Conservation (phyloP, 2,797 vertebrate genomes). For the Pangasius mekongensis region DNA sequence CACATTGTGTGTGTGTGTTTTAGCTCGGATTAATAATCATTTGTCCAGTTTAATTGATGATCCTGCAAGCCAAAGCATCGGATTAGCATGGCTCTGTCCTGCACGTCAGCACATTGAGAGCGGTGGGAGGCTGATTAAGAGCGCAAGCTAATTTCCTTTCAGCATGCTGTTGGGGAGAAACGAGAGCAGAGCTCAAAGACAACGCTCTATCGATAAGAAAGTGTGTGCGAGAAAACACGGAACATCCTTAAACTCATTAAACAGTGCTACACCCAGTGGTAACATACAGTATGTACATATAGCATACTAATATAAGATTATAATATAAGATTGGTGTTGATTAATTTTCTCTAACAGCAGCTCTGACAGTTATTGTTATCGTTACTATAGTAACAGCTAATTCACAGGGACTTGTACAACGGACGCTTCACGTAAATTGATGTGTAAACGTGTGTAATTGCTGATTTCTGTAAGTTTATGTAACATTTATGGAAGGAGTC, state of each 20-base stretch:
- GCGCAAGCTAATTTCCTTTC: constrained; percentile 75
- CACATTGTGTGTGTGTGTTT: constrained; percentile 25
- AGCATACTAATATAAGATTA: no score
- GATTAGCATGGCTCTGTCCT: constrained; percentile 77
- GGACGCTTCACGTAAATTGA: not conserved
- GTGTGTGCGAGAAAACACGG: constrained; percentile 17
- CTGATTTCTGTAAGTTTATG: no score
- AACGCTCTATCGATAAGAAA: constrained; percentile 48
- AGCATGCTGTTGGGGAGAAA: constrained; percentile 59
- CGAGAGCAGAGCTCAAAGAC: constrained; percentile 49
- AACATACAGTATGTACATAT: no score
- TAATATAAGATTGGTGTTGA: not conserved
- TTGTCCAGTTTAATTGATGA: constrained; percentile 79
- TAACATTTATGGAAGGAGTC: not conserved
- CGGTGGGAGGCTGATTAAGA: constrained; percentile 76
- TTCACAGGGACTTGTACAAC: not conserved
- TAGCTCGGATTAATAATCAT: not conserved
- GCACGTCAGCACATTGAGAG: constrained; percentile 76
- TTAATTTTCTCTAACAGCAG: no score
- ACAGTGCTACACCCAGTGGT: no score
- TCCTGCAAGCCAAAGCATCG: constrained; percentile 70
- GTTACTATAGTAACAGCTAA: not conserved
- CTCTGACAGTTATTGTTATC: no score
- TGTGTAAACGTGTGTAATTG: not conserved
- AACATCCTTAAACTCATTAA: not conserved